Evolutionary conservation across 1,140 invertebrate genomes (phyloP).

Genomic region (Cryptotermes secundus): DNA sequence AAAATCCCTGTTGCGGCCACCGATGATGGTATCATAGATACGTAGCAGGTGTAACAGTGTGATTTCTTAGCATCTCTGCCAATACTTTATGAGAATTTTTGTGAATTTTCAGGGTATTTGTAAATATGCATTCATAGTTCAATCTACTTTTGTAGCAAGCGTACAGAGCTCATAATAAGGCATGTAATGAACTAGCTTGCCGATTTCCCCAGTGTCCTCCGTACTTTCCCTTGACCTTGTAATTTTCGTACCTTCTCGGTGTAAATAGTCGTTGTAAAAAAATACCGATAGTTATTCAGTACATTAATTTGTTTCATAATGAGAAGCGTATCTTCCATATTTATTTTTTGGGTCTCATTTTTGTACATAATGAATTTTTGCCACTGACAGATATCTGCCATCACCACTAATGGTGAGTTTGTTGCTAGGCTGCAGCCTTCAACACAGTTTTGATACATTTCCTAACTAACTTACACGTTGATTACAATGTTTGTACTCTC

Average conservation of each 20-base stretch:
- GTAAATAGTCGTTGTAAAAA: slow-evolving; percentile 37
- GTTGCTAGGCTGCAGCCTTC: background rate
- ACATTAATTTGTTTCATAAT: slow-evolving; percentile 36
- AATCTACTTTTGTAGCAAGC: slow-evolving; percentile 34
- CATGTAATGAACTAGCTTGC: slow-evolving; percentile 22
- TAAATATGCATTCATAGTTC: slow-evolving; percentile 37
- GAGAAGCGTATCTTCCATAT: slow-evolving; percentile 37
- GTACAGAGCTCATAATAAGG: slow-evolving; percentile 10
- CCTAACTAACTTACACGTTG: slow-evolving; percentile 30
- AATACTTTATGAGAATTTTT: slow-evolving; percentile 35
- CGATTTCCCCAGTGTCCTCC: slow-evolving; percentile 20
- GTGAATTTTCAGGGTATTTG: slow-evolving; percentile 36
- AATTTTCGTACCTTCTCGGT: slow-evolving; percentile 28
- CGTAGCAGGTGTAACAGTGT: slow-evolving; percentile 31
- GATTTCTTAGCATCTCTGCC: slow-evolving; percentile 36
- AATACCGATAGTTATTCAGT: slow-evolving; percentile 35
- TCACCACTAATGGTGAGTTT: background rate
- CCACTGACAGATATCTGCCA: slow-evolving; percentile 25
- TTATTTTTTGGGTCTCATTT: slow-evolving; percentile 40
- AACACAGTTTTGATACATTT: slow-evolving; percentile 33
- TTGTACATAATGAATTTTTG: slow-evolving; percentile 37
- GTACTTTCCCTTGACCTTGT: slow-evolving; percentile 26
- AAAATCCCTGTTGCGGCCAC: slow-evolving; percentile 29
- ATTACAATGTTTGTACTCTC: slow-evolving; percentile 27
- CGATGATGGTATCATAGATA: slow-evolving; percentile 27